A percentile compares a stretch with the other conserved stretches of the same genome.
Conservation (phyloP, 2,797 vertebrate genomes). For the Gymnoscopelus braueri region DNA sequence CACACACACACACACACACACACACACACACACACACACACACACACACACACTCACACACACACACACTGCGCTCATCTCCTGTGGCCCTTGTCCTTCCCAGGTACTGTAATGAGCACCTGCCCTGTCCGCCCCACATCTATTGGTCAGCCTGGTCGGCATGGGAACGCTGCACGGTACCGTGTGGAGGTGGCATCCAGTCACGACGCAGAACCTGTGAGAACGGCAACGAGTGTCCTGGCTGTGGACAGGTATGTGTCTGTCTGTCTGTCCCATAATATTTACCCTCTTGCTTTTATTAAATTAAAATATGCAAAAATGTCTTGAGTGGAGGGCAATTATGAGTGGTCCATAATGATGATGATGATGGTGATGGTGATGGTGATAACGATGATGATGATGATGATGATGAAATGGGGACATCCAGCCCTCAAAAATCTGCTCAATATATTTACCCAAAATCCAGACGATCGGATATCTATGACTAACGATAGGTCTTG, state of each 20-base stretch:
- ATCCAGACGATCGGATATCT: too few relatives aligned
- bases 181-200: constrained; percentile 95
- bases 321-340: constrained; percentile 30
- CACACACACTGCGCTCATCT: constrained; percentile 12
- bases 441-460: constrained; percentile 57
- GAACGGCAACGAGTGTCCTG: constrained; percentile 94
- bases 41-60: constrained; percentile 15
- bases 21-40: constrained; percentile 1
- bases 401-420: constrained; percentile 55
- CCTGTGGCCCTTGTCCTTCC: constrained; percentile 21
- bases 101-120: constrained; percentile 97
- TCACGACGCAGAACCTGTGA: constrained; percentile 91
- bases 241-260: constrained; percentile 88
- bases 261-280: background rate
- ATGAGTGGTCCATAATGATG: constrained; percentile 22
- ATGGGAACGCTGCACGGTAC: constrained; percentile 95
- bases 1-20: constrained; percentile 7
- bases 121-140: constrained; percentile 92
- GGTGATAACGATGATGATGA: background rate
- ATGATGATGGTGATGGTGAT: background rate
- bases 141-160: constrained; percentile 97
- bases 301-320: background rate
- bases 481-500: background rate
- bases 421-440: constrained; percentile 56
- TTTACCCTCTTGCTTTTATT: background rate